Evolutionary conservation across 2,113 vertebrate genomes (phyloP), one percentile per base, ranked within the genome.

Genomic region (Eptesicus fuscus): DNA sequence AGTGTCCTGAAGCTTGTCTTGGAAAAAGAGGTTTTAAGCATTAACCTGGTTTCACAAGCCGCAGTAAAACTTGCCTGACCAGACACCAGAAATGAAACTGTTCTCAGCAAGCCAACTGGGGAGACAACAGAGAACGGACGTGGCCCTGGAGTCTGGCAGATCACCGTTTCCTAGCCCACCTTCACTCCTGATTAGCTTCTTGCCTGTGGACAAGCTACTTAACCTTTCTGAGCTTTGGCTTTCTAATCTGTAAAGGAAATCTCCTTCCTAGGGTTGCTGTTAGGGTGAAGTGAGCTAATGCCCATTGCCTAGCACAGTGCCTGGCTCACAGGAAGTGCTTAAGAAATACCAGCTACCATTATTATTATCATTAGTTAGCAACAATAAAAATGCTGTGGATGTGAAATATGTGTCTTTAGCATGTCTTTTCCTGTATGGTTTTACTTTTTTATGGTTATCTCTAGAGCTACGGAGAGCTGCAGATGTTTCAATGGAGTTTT

Each of bases 381-480:
- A 53, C 67, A 53, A 74, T 32, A 80, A 78, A 93, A 70, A 73
- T 9, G 37, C 44, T 42, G 44, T 2, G 10, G 0, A n/a, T 22
- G 9, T 23, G 51, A 95, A 80, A 70, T 20, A 23, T n/a, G 47
- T 37, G 70, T 63, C 79, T 76, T 67, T 61, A 18, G 10, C 49
- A 11, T 16, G 28, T 92, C 30, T 83, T 53, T 82, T 92, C 61
- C 94, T 65, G 42, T 51, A 69, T 0, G 22, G 49, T 69, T 85
- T 91, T 71, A 71, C 35, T 83, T 82, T 77, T 73, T 93, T 79
- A 78, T 17, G 22, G 53, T 91, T 85, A 94, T 63, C 78, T 74
- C 91, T 69, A 32, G 44, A 94, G 51, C 67, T 84, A 79, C 7
- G 59, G 23, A 77, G 77, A 83, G 42, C 51, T 85, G 51, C 83